Base-by-base conservation (phyloP, 2,797 vertebrate species). In the Craterocephalus amniculus region DNA sequence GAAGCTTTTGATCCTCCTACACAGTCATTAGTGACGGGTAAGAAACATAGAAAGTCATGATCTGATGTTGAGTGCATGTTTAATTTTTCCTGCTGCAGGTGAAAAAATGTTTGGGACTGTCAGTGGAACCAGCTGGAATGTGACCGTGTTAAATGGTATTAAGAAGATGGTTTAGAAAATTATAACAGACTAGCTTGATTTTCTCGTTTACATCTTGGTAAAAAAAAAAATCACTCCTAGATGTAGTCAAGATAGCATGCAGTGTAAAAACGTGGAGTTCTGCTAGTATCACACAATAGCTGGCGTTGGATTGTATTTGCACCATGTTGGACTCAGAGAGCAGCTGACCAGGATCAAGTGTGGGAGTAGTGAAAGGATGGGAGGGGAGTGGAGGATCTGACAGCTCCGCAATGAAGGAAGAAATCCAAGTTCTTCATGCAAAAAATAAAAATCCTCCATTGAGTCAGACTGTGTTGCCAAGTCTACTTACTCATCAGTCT, bases 301-400 rank as follows among this genome's bases (percentile, higher is more conserved):
- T 80, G 72, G 77, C 59, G 27, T 81, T 81, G 75, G 69, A 88
- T 85, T 88, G 72, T 73, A 63, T 86, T 79, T 83, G 67, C 76
- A 83, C 76, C 83, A 88, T 85, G 83, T 89, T 88, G 80, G 80
- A 84, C 74, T 84, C 58, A 66, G 69, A 69, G 77, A 90, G 87
- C 85, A 88, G 74, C 86, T 87, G 85, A 88, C 83, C 72, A 36
- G 72, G 84, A 83, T 78, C 63, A 74, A 84, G 81, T 81, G 91
- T 90, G 90, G 91, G 89, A 78, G 91, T 85, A 72, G 75, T 76
- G 80, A 79, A 84, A 82, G 70, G 78, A 84, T 67, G 74, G 59
- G 74, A 80, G 78, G 72, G 63, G 81, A 45, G 80, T 8, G 83
- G 72, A 75, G 54, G 66, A 86, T 83, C 79, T 84, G 85, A 87